phyloP scores from a whole-genome alignment of 2,888 invertebrate genomes.

The Leptopilina drosophilae region DNA sequence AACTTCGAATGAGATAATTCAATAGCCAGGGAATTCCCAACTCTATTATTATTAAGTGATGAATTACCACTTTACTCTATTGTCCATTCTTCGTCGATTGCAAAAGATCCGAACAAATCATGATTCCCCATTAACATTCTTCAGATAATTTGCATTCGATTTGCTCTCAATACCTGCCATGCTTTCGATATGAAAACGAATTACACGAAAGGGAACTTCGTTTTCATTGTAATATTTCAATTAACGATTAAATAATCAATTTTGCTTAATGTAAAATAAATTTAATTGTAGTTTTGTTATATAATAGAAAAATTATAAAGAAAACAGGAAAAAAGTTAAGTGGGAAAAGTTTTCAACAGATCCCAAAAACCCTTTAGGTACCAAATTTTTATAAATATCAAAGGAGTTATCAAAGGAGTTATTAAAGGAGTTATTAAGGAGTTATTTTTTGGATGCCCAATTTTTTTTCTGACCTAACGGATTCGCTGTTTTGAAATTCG shows the following conservation, averaged over 20 bases:
- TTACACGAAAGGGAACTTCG: background rate
- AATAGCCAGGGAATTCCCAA: background rate
- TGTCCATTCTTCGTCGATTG: slow-evolving; percentile 28
- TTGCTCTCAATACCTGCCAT: slow-evolving; percentile 23
- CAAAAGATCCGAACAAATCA: slow-evolving; percentile 29
- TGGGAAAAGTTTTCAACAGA: too few species aligned
- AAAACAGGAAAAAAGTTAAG: too few species aligned
- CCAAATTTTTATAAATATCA: too few species aligned
- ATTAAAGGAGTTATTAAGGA: too few species aligned
- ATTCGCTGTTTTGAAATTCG: too few species aligned
- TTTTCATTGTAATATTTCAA: background rate
- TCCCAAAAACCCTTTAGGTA: too few species aligned
- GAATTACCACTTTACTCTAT: slow-evolving; percentile 30
- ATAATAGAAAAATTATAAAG: too few species aligned
- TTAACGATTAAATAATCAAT: background rate
- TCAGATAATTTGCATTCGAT: slow-evolving; percentile 34
- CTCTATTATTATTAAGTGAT: slow-evolving; percentile 29
- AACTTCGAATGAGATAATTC: slow-evolving; percentile 12
- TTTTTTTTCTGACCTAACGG: too few species aligned
- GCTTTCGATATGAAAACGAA: background rate
- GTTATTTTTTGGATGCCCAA: too few species aligned
- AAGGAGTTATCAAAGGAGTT: too few species aligned
- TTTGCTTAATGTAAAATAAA: too few species aligned
- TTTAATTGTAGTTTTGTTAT: too few species aligned
- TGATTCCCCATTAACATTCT: slow-evolving; percentile 25